Evolutionary conservation across 2,797 vertebrate genomes (phyloP).

Genomic region (Liasis olivaceus): DNA sequence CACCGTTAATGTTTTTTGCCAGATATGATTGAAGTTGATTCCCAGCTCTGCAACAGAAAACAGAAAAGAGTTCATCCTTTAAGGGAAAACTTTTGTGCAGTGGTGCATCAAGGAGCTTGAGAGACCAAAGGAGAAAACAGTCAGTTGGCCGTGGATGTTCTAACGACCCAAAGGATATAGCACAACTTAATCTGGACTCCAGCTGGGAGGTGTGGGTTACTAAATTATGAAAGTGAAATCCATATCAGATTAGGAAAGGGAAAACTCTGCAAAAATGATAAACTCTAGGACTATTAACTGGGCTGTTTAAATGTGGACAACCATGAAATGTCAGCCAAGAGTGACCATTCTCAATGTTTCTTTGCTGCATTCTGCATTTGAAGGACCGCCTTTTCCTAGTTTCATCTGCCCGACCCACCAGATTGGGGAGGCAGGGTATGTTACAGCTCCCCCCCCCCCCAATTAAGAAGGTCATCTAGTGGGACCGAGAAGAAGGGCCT

Average conservation of each 20-base stretch:
- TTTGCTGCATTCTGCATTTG: not conserved
- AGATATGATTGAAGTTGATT: conserved; percentile 82
- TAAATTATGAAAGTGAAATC: conserved; percentile 29
- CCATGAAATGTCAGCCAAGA: not conserved
- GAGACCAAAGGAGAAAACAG: not conserved
- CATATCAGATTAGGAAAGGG: not conserved
- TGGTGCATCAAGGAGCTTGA: not conserved
- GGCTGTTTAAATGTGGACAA: not conserved
- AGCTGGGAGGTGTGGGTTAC: conserved; percentile 7
- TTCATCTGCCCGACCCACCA: too few relatives aligned
- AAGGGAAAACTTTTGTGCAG: not conserved
- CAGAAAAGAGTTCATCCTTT: conserved; percentile 18
- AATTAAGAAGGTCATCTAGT: too few relatives aligned
- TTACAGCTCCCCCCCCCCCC: too few relatives aligned
- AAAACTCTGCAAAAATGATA: not conserved
- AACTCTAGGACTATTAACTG: not conserved
- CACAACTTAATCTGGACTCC: conserved; percentile 31
- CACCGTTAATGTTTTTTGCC: conserved; percentile 83
- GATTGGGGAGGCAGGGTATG: too few relatives aligned
- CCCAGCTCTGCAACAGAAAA: conserved; percentile 76
- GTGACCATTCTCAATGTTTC: not conserved
- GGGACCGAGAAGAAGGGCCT: too few relatives aligned
- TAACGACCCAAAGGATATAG: not conserved
- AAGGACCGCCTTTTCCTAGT: too few relatives aligned
- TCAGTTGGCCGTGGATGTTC: not conserved